A percentile compares a stretch with the other conserved stretches of the same genome.
These are phyloP conservation scores for Boloria selene DNA, from an alignment of 2,888 invertebrate genomes.

Conservation along the genomic window DNA sequence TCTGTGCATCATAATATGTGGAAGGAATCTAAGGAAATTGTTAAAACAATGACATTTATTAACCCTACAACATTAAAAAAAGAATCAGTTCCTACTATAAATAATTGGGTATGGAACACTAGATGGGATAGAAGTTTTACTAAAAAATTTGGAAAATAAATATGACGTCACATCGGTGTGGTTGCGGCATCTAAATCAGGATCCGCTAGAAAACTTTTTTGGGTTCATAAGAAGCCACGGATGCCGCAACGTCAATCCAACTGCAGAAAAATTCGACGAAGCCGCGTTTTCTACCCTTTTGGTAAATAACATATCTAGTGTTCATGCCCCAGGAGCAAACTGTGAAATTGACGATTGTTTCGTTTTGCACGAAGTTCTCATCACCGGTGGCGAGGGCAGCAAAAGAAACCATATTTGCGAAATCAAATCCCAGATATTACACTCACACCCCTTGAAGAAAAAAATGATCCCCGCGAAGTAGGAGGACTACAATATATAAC, in stretches of 20 bases:
- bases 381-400: slow-evolving; percentile 2
- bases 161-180: slow-evolving; percentile 40
- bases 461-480: slow-evolving; percentile 26
- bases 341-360: slow-evolving; percentile 35
- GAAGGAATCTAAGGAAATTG: slow-evolving; percentile 2
- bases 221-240: slow-evolving; percentile 41
- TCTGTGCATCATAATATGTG: too few relatives aligned
- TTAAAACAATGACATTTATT: slow-evolving; percentile 36
- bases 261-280: slow-evolving; percentile 34
- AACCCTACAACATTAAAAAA: slow-evolving; percentile 14
- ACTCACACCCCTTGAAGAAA: slow-evolving; percentile 23
- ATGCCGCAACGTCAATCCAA: slow-evolving; percentile 37
- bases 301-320: slow-evolving; percentile 39
- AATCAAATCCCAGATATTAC: slow-evolving; percentile 18
- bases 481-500: slow-evolving; percentile 35
- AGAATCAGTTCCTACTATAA: slow-evolving; percentile 34
- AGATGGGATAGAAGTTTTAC: slow-evolving; percentile 23
- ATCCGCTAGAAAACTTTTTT: slow-evolving; percentile 45
- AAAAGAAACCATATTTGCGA: slow-evolving; percentile 11
- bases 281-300: slow-evolving; percentile 33
- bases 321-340: slow-evolving; percentile 40
- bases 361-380: slow-evolving; percentile 15
- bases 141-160: slow-evolving; percentile 22
- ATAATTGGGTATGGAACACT: slow-evolving; percentile 40
- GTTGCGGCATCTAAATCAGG: slow-evolving; percentile 45